Base-by-base conservation (phyloP, 2,888 invertebrate species). In the Ommatoiulus sabulosus region DNA sequence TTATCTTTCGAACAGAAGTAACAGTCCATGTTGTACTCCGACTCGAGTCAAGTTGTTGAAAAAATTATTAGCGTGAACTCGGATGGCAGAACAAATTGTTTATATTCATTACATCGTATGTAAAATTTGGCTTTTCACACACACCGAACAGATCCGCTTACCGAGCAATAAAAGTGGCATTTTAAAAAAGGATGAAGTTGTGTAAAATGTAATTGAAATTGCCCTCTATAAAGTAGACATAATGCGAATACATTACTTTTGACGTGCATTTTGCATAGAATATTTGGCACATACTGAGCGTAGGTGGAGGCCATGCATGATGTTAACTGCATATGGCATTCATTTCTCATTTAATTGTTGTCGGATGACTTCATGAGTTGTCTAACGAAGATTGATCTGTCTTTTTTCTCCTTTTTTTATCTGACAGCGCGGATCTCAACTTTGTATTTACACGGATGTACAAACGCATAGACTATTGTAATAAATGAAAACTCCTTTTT, bases 351-450 rank as follows among this genome's bases (percentile, higher is more conserved):
- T 15, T 85, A 46, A 85, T 85, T 46, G 85, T 85, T 85, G 85
- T 85, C 85, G 46, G 85, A 85, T 85, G 85, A 85, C 85, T 85
- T 85, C 85, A 85, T 85, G 85, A 85, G 85, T 85, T 85, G 46
- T 85, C 85, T 85, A 85, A 85, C 85, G 85, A 85, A 85, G 85
- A 85, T 85, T 85, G 85, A 85, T 85, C 85, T 85, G 85, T 85
- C 85, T 85, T 44, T 35, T 43, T 85, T 85, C 46, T 17, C 44
- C 24, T 84, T 84, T 85, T 52, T 52, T 52, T 85, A 85, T 85
- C 85, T 85, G 85, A 44, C 85, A 85, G 44, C 12, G 44, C 46
- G 44, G 44, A 85, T 85, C 44, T 85, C 44, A 15, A 44, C 46
- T 85, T 85, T 85, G 44, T 85, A 85, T 17, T 44, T n/a, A 43